A percentile compares a stretch with the other conserved stretches of the same genome.
Conservation (phyloP, 2,888 invertebrate genomes). For the Panzeria rudis region DNA sequence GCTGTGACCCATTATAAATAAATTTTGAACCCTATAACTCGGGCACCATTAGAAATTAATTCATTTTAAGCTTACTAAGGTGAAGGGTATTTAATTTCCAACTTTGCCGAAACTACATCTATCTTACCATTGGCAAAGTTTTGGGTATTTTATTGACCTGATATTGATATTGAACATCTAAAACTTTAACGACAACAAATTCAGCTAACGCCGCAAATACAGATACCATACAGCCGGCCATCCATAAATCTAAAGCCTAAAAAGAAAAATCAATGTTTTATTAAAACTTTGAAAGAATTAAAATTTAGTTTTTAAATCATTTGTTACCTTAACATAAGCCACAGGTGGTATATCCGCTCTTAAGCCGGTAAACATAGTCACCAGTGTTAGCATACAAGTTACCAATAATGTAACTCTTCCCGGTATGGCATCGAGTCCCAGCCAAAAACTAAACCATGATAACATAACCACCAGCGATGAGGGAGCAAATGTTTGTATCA, state of each 20-base stretch:
- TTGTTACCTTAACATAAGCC: conserved; percentile 91
- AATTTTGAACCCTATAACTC: no score
- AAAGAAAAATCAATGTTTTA: conserved; percentile 50
- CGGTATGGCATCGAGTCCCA: conserved; percentile 92
- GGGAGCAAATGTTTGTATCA: conserved; percentile 93
- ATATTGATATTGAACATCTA: conserved; percentile 90
- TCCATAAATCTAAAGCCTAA: conserved; percentile 93
- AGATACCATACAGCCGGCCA: conserved; percentile 95
- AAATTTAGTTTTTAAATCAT: conserved; percentile 14
- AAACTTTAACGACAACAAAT: conserved; percentile 92
- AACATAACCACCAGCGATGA: conserved; percentile 92
- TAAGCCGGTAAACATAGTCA: conserved; percentile 93
- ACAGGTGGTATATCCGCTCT: conserved; percentile 93
- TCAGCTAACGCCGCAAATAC: conserved; percentile 93
- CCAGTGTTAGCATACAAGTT: conserved; percentile 92
- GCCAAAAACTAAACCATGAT: conserved; percentile 95
- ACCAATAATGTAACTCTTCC: conserved; percentile 92
- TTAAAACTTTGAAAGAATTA: not conserved
- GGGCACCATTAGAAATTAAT: no score
- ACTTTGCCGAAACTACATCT: not conserved
- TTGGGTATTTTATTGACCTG: conserved; percentile 85
- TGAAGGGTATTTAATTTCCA: conserved; percentile 8
- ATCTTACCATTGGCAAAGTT: conserved; percentile 83
- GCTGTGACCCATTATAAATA: no score
- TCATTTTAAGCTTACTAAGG: not conserved